Evolutionary conservation across 2,888 invertebrate species (phyloP), one percentile per base, ranked within the genome.

Genomic region (Trichopria drosophilae): DNA sequence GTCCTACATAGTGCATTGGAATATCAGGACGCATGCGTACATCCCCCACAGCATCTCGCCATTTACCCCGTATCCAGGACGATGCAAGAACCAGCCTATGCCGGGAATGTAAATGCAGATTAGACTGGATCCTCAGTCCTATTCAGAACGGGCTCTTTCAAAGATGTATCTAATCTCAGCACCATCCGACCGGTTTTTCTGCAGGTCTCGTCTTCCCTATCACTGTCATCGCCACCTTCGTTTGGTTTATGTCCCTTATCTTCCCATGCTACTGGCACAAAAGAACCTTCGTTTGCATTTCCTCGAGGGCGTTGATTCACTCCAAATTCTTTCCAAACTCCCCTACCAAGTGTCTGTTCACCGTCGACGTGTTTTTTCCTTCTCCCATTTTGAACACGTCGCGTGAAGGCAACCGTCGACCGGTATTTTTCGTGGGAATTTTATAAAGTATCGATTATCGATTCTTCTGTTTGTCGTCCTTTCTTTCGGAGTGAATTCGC

Each of bases 101-200:
- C 58, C 57, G 53, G 35, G 43, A 40, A 55, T 66, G 64, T 64
- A 63, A 65, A 68, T 65, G 63, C 59, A 67, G 64, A 67, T 69
- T 65, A 62, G 59, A 47, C 42, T 57, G 49, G 55, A 40, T 35
- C 43, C 3, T 42, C 32, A 20, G 41, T 46, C 51, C 51, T 54
- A 55, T 57, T 55, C 51, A 52, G 36, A 26, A 26, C 45, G 48
- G 49, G n/a, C n/a, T n/a, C 41, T 36, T 36, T 39, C 42, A 37
- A 45, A 51, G 53, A 54, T 59, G 53, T 61, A 59, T 64, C 59
- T 61, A 61, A 65, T 65, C 61, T 61, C 48, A 50, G 13, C 35
- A 55, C 48, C 51, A 62, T 61, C 63, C 57, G 49, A 24, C 41
- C 40, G 40, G 29, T 47, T 31, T 46, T 40, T 34, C 28, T 28